phyloP scores from a whole-genome alignment of 2,797 vertebrate species.

The Perodicticus potto region DNA sequence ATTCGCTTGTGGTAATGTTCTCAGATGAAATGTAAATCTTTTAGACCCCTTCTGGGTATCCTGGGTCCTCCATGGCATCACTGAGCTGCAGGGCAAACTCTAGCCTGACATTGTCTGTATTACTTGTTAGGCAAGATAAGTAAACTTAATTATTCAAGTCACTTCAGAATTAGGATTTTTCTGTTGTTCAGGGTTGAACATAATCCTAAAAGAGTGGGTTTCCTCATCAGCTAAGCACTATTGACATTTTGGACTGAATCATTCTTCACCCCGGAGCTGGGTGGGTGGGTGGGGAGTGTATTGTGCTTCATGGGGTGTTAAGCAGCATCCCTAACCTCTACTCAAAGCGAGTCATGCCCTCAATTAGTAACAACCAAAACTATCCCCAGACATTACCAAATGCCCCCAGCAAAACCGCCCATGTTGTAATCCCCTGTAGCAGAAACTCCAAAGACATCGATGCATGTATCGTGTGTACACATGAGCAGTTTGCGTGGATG shows the following conservation, averaged over 20 bases:
- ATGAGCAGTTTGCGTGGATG: neutral
- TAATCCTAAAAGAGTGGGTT: neutral
- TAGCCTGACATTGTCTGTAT: neutral
- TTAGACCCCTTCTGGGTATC: neutral
- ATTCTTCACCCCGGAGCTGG: neutral
- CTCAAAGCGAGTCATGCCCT: neutral
- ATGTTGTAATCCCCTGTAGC: neutral
- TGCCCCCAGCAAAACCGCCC: neutral
- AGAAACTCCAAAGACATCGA: neutral
- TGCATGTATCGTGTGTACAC: neutral
- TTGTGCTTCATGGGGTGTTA: neutral
- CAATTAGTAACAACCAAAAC: neutral
- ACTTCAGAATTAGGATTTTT: neutral
- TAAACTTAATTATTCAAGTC: constrained; percentile 15
- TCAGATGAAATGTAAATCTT: neutral
- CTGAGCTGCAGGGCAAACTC: neutral
- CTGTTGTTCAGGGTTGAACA: neutral
- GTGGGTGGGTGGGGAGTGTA: neutral
- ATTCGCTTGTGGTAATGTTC: neutral
- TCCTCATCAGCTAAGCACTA: neutral
- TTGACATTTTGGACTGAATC: neutral
- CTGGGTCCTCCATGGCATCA: constrained; percentile 1
- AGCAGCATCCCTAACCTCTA: neutral
- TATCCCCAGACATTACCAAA: neutral
- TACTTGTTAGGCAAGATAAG: neutral